Percentiles rank a stretch among this genome's conserved stretches.
These are phyloP conservation scores for Toxotes chatareus DNA, from an alignment of 2,113 vertebrate genomes.

Conservation along the genomic window DNA sequence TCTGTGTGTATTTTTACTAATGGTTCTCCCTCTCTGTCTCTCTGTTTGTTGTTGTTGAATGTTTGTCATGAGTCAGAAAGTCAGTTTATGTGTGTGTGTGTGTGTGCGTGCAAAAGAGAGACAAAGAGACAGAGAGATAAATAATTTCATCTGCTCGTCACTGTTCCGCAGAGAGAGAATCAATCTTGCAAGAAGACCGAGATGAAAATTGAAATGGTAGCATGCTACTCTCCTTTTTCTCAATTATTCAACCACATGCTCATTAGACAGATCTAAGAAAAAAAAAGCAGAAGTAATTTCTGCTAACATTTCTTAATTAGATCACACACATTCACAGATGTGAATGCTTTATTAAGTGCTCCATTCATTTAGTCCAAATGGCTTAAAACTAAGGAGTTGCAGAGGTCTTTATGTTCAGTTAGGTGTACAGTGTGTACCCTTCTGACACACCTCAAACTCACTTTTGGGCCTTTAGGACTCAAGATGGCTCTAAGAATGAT, in stretches of 20 bases:
- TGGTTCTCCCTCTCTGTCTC: neutral
- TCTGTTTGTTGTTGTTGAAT: constrained; percentile 8
- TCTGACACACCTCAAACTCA: neutral
- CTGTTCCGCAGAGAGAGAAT: constrained; percentile 37
- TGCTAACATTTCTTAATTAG: neutral
- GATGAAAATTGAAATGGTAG: constrained; percentile 34
- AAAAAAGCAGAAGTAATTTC: neutral
- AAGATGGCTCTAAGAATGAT: neutral
- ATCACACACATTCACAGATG: neutral
- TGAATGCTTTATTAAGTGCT: neutral
- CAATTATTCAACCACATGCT: neutral
- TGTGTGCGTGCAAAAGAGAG: neutral
- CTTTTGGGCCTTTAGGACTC: neutral
- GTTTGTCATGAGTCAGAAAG: constrained; percentile 17
- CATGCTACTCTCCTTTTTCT: neutral
- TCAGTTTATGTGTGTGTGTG: neutral
- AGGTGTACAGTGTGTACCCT: neutral
- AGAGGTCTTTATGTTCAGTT: neutral
- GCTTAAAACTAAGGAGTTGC: neutral
- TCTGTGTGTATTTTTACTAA: neutral
- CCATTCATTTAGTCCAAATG: neutral
- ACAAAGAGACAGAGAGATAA: neutral
- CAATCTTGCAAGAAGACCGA: constrained; percentile 30
- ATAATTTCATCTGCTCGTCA: constrained; percentile 40
- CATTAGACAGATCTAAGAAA: neutral